Evolutionary conservation across 2,888 invertebrate species (phyloP), one percentile per base, ranked within the genome.

Genomic region (Lingula anatina): DNA sequence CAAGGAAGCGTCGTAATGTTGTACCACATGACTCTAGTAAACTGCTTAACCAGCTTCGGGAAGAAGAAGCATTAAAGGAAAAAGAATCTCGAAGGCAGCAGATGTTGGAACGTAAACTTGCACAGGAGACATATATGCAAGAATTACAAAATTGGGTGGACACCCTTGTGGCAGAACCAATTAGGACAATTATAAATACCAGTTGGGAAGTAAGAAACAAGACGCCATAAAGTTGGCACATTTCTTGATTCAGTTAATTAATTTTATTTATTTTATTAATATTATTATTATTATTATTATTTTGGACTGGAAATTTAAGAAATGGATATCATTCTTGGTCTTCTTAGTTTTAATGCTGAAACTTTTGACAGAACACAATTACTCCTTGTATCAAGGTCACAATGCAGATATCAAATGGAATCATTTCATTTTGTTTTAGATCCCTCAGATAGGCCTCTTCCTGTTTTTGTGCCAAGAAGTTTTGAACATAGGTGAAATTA

Each of bases 391-490:
- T n/a, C n/a, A n/a, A n/a, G n/a, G n/a, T n/a, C n/a, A n/a, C n/a
- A n/a, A n/a, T n/a, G n/a, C n/a, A n/a, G n/a, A n/a, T n/a, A n/a
- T n/a, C n/a, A n/a, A n/a, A n/a, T n/a, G 31, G 31, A 12, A 12
- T 31, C 31, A 21, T 37, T 39, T 46, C 35, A 3, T 18, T n/a
- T 5, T 2, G 48, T 62, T 74, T 21, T 66, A 83, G 82, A 68
- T 83, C 23, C 82, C 82, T 9, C 81, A 82, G 68, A 81, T 83
- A 51, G 82, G 81, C 23, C 80, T 80, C 55, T 83, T 83, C 64
- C 70, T 83, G 12, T 79, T 78, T 60, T 68, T 83, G 49, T 76
- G 80, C 23, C 78, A 78, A 57, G 76, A 78, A 46, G 75, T 76
- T 18, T 69, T 83, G 3, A 80, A 81, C 61, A 68, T 82, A 47